phyloP scores from a whole-genome alignment of 37 sponge, comb jelly and placozoan species.

The Ianthella basta region DNA sequence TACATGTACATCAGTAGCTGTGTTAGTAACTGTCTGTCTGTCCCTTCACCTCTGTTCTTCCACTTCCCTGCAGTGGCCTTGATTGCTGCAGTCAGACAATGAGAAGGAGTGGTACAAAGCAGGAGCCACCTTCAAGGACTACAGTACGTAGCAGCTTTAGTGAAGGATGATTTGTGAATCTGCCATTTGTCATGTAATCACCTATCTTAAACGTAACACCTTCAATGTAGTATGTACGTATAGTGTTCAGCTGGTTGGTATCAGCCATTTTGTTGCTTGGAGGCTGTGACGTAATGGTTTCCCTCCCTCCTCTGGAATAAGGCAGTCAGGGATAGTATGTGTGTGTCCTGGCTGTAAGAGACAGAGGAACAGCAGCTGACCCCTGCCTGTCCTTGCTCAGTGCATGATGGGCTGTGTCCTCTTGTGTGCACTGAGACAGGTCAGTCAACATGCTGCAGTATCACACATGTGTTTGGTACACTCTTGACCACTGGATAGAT shows the following conservation, averaged over 20 bases:
- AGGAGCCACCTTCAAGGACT: constrained; percentile 81
- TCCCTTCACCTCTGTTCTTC: background rate
- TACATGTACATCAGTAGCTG: too few species aligned
- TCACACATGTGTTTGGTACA: background rate
- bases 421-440: constrained; percentile 6
- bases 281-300: background rate
- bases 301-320: background rate
- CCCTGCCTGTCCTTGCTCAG: too few species aligned
- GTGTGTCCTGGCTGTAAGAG: constrained; percentile 11
- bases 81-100: constrained; percentile 82
- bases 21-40: too few species aligned
- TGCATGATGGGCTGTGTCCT: background rate
- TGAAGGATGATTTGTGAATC: too few species aligned
- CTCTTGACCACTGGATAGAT: background rate
- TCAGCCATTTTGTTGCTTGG: too few species aligned
- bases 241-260: too few species aligned
- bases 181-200: background rate
- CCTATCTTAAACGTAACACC: background rate
- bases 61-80: constrained; percentile 56
- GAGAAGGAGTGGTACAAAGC: constrained; percentile 68
- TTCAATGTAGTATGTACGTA: too few species aligned
- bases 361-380: constrained; percentile 1
- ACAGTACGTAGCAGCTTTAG: constrained; percentile 50
- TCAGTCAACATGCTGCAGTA: background rate
- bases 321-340: background rate